A percentile compares a stretch with the other conserved stretches of the same genome.
Conservation (phyloP, 2,113 vertebrate species). For the Hippocampus barbouri region DNA sequence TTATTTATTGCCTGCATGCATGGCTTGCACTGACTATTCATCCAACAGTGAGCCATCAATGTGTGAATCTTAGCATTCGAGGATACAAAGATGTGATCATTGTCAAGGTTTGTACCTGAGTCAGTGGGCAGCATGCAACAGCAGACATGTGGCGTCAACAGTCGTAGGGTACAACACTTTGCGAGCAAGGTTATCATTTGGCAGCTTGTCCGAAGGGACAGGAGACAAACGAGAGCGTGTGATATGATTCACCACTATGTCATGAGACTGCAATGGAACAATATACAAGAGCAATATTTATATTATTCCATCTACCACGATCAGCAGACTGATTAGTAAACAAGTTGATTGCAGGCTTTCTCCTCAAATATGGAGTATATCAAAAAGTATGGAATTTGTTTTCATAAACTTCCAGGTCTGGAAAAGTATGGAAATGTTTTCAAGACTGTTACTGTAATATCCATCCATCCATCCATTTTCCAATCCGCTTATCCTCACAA, state of each 20-base stretch:
- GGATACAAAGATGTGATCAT: too few species aligned
- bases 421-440: too few species aligned
- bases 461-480: too few species aligned
- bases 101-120: background rate
- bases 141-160: constrained; percentile 20
- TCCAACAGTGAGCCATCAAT: too few species aligned
- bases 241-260: constrained; percentile 49
- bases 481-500: too few species aligned
- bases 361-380: background rate
- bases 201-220: constrained; percentile 44
- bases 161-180: constrained; percentile 21
- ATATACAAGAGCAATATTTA: constrained; percentile 30
- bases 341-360: background rate
- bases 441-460: background rate
- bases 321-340: too few species aligned
- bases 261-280: constrained; percentile 40
- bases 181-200: constrained; percentile 45
- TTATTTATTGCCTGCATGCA: too few species aligned
- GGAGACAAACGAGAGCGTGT: constrained; percentile 24
- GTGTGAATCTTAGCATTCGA: too few species aligned
- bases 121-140: constrained; percentile 6
- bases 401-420: too few species aligned
- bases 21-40: too few species aligned
- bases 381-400: too few species aligned
- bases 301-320: too few species aligned